These are phyloP conservation scores for Argya squamiceps DNA, from an alignment of 2,797 vertebrate species.

Conservation along the genomic window DNA sequence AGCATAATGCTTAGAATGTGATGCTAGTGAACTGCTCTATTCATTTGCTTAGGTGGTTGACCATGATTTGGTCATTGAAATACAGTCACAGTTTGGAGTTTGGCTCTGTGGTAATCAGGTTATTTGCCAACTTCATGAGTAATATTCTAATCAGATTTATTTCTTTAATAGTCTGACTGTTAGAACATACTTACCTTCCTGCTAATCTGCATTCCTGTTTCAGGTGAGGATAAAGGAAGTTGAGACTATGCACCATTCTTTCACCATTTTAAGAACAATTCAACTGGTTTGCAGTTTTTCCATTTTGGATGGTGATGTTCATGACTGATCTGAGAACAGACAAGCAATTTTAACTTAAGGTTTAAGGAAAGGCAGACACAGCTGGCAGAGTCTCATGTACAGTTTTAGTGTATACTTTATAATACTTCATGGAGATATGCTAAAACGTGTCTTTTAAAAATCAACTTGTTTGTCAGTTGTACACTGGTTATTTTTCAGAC, in stretches of 20 bases:
- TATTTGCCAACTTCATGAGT: neutral
- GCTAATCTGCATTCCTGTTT: neutral
- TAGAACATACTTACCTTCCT: neutral
- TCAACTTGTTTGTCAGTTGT: neutral
- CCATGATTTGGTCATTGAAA: neutral
- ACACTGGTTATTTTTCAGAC: neutral
- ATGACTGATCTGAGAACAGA: neutral
- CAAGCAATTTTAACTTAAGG: neutral
- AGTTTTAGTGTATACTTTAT: neutral
- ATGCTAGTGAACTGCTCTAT: neutral
- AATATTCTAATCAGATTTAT: neutral
- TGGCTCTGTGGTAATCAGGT: neutral
- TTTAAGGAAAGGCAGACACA: neutral
- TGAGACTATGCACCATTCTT: neutral
- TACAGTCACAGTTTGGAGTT: neutral
- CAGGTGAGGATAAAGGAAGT: neutral
- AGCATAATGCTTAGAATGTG: neutral
- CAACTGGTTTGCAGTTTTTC: neutral
- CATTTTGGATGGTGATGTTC: neutral
- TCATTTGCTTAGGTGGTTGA: neutral
- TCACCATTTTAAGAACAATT: neutral
- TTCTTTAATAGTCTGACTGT: neutral
- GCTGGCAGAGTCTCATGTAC: neutral
- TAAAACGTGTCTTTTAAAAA: neutral
- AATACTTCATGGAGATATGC: neutral